Conservation (phyloP, 2,113 vertebrate species). For the Pollimyrus isidori region DNA sequence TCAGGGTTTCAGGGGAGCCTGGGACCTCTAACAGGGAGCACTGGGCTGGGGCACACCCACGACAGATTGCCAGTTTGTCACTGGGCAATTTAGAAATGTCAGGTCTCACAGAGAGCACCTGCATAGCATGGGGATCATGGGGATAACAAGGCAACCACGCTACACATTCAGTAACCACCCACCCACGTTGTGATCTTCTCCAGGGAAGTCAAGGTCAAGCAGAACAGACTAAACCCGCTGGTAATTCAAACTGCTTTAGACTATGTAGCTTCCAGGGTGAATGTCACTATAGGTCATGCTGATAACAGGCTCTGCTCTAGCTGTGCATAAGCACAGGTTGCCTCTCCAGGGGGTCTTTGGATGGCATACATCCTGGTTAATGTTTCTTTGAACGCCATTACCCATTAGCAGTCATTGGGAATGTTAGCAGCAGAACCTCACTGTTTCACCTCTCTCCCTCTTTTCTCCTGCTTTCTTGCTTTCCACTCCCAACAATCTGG, state of each 20-base stretch:
- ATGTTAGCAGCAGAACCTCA: neutral
- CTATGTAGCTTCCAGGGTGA: neutral
- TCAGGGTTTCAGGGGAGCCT: neutral
- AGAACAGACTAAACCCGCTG: neutral
- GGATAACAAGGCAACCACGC: neutral
- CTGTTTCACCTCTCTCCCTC: neutral
- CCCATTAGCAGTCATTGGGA: neutral
- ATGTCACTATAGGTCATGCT: neutral
- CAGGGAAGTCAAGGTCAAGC: neutral
- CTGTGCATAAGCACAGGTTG: neutral
- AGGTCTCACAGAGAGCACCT: neutral
- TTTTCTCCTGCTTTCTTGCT: neutral
- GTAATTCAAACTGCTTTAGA: neutral
- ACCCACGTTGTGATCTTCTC: neutral
- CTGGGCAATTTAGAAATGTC: neutral
- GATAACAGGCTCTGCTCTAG: neutral
- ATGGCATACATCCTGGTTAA: slow-evolving; percentile 1
- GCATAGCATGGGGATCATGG: neutral
- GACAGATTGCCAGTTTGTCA: neutral
- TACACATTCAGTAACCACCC: neutral
- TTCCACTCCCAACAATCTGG: neutral
- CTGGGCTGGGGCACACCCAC: neutral
- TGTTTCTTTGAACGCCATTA: neutral
- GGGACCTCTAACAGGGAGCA: neutral
- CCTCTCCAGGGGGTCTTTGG: slow-evolving; percentile 1